A percentile compares a stretch with the other conserved stretches of the same genome.
These are phyloP conservation scores for Brachionus manjavacas DNA, from an alignment of 1,140 invertebrate genomes.

Conservation along the genomic window DNA sequence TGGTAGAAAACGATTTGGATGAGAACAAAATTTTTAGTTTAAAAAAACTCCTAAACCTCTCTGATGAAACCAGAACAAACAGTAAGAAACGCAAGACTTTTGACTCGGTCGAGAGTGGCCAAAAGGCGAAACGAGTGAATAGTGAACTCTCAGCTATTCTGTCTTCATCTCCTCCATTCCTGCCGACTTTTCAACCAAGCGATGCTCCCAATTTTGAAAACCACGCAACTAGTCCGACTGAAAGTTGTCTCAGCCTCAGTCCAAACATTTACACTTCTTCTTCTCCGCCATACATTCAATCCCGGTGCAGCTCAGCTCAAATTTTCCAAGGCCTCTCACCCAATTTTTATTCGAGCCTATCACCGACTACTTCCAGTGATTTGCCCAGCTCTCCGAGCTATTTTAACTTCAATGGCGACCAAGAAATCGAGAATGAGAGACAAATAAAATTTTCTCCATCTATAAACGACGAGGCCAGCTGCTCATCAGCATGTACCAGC, in stretches of 20 bases:
- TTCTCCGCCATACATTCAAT: not conserved
- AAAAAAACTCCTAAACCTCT: conserved; percentile 10
- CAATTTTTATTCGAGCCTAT: not conserved
- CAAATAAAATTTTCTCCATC: conserved; percentile 27
- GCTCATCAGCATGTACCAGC: not conserved
- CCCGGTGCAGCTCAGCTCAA: conserved; percentile 25
- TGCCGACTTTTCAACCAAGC: not conserved
- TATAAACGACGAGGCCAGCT: not conserved
- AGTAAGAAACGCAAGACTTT: conserved; percentile 1
- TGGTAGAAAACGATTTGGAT: not conserved
- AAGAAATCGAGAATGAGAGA: not conserved
- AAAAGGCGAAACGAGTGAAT: conserved; percentile 16
- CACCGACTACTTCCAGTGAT: not conserved
- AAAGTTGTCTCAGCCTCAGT: conserved; percentile 20
- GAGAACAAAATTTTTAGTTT: not conserved
- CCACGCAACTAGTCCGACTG: conserved; percentile 20
- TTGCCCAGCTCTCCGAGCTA: not conserved
- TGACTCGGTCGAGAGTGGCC: not conserved
- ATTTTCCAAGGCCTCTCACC: conserved; percentile 27
- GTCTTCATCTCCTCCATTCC: not conserved
- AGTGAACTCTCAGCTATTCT: conserved; percentile 1
- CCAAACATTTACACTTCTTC: not conserved
- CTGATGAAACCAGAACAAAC: not conserved
- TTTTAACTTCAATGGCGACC: not conserved
- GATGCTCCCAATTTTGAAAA: not conserved